Percentiles rank a stretch among this genome's conserved stretches.
Evolutionary conservation across 2,888 invertebrate genomes (phyloP).

Genomic region (Harpalus rubripes): DNA sequence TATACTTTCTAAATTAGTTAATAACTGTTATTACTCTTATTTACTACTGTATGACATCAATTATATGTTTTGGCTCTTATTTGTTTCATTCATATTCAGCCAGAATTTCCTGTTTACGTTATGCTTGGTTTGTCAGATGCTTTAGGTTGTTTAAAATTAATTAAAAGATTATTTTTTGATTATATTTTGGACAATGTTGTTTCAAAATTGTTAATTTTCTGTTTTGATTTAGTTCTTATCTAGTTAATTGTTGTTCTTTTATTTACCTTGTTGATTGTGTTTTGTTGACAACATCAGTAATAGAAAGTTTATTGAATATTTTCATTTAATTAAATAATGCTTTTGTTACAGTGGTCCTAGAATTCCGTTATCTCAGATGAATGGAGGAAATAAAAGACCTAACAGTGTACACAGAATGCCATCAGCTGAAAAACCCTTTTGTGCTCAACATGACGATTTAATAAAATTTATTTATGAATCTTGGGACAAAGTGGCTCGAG

Average conservation of each 20-base stretch:
- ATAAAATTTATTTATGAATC: slow-evolving; percentile 89
- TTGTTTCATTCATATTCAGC: not conserved
- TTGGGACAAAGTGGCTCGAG: slow-evolving; percentile 83
- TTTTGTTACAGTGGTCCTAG: slow-evolving; percentile 74
- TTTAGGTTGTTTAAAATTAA: not conserved
- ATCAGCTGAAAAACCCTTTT: slow-evolving; percentile 70
- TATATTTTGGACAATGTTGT: not conserved
- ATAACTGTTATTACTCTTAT: slow-evolving; percentile 16
- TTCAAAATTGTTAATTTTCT: not conserved
- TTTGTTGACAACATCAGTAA: not conserved
- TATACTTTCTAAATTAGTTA: slow-evolving; percentile 49
- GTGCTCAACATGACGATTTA: slow-evolving; percentile 86
- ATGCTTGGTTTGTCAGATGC: slow-evolving; percentile 1
- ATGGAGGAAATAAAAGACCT: slow-evolving; percentile 74
- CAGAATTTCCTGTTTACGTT: slow-evolving; percentile 36
- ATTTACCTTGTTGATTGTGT: not conserved
- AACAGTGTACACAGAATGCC: slow-evolving; percentile 73
- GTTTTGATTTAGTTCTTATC: not conserved
- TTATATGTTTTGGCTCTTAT: not conserved
- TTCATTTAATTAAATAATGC: not conserved
- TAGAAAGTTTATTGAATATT: not conserved
- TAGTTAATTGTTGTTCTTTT: not conserved
- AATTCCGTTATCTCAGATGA: slow-evolving; percentile 75
- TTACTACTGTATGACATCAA: not conserved
- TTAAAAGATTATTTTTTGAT: not conserved